Evolutionary conservation across 2,113 vertebrate genomes (phyloP).

Genomic region (Isichthys henryi): DNA sequence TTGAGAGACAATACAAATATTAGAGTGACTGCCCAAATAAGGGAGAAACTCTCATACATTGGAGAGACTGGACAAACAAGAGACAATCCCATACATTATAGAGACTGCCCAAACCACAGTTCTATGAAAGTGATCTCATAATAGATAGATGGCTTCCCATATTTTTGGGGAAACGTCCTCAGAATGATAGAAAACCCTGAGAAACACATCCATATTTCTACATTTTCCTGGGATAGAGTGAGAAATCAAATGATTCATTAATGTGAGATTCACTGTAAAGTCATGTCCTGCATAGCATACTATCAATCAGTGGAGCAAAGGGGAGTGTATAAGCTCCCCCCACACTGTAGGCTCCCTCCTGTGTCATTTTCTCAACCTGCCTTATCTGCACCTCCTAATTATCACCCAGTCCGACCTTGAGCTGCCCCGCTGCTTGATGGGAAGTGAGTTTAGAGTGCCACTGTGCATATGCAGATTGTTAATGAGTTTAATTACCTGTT

Average conservation of each 20-base stretch:
- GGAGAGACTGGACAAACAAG: background rate
- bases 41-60: too few species aligned
- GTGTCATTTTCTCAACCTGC: background rate
- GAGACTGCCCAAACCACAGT: background rate
- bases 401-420: background rate
- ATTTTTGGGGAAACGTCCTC: background rate
- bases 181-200: background rate
- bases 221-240: background rate
- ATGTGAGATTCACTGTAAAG: background rate
- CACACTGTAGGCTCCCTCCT: background rate
- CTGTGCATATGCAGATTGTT: constrained; percentile 10
- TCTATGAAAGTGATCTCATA: background rate
- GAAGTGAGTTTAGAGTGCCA: background rate
- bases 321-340: background rate
- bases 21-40: too few species aligned
- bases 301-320: background rate
- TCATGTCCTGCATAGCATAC: background rate
- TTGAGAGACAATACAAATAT: too few species aligned
- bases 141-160: background rate
- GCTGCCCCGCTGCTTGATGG: background rate
- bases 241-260: background rate
- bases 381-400: constrained; percentile 13
- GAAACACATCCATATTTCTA: background rate
- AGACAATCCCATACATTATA: background rate
- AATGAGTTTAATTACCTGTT: constrained; percentile 18